Percentiles rank a stretch among this genome's conserved stretches.
Evolutionary conservation across 2,797 vertebrate species (phyloP).

Genomic region (Muraenolepis orangiensis): DNA sequence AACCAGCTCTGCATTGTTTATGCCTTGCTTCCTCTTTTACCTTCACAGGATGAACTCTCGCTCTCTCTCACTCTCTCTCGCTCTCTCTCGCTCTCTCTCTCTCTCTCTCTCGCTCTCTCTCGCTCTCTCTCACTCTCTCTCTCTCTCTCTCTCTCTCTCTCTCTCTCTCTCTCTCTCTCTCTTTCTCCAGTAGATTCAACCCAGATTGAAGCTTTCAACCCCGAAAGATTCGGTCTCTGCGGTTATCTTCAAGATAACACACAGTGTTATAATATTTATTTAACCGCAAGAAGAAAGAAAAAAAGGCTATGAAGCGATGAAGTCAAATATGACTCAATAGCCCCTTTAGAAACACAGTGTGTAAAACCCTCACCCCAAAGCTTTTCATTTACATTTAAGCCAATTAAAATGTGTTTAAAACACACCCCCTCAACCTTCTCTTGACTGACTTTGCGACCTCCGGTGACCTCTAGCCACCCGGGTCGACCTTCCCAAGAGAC

Average conservation of each 20-base stretch:
- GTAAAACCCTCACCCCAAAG: neutral
- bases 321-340: neutral
- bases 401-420: conserved; percentile 62
- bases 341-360: conserved; percentile 32
- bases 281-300: neutral
- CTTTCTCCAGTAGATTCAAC: neutral
- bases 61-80: no score
- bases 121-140: neutral
- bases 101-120: no score
- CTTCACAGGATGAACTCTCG: no score
- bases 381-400: conserved; percentile 68
- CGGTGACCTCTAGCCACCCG: conserved; percentile 47
- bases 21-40: no score
- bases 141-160: neutral
- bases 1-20: no score
- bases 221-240: no score
- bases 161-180: neutral
- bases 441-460: conserved; percentile 33
- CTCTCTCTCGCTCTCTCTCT: no score
- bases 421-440: conserved; percentile 33
- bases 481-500: conserved; percentile 36
- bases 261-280: neutral
- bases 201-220: no score
- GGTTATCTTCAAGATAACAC: no score
- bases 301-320: neutral